Evolutionary conservation across 1,140 invertebrate species (phyloP).

Genomic region (Copidosoma floridanum): DNA sequence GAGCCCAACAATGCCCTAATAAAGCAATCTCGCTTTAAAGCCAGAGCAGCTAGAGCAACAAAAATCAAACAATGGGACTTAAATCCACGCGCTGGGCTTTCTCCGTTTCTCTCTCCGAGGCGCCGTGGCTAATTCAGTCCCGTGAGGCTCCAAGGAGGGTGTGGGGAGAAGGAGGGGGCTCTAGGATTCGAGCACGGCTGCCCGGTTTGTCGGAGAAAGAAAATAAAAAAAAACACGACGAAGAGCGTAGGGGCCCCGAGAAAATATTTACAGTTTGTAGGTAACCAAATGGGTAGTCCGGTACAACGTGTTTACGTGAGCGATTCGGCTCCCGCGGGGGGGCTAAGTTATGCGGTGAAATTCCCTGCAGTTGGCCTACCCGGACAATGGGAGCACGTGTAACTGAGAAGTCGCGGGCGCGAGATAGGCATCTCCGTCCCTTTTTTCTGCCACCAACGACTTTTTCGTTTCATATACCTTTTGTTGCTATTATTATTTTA

Average conservation of each 20-base stretch:
- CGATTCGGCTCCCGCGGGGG: too few relatives aligned
- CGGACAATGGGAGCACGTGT: constrained; percentile 14
- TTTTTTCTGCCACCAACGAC: not conserved
- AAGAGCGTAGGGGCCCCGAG: too few relatives aligned
- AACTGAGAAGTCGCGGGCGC: not conserved
- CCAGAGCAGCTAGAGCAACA: too few relatives aligned
- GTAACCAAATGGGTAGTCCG: constrained; percentile 1
- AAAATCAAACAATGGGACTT: constrained; percentile 1
- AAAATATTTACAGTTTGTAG: constrained; percentile 15
- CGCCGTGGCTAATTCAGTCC: not conserved
- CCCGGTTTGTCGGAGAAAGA: constrained; percentile 7
- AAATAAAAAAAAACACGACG: too few relatives aligned
- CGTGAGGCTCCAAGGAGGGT: not conserved
- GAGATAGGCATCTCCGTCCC: constrained; percentile 9
- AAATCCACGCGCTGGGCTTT: not conserved
- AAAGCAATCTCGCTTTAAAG: not conserved
- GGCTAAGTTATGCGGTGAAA: constrained; percentile 15
- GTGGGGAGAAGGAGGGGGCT: not conserved
- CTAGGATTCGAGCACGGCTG: too few relatives aligned
- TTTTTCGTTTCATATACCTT: not conserved
- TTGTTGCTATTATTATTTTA: too few relatives aligned
- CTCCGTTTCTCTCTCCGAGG: too few relatives aligned
- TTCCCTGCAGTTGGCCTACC: not conserved
- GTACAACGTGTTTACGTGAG: too few relatives aligned
- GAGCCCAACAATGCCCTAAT: constrained; percentile 5